phyloP scores from a whole-genome alignment of 1,140 invertebrate species.

The Akabosia matsudoensis region DNA sequence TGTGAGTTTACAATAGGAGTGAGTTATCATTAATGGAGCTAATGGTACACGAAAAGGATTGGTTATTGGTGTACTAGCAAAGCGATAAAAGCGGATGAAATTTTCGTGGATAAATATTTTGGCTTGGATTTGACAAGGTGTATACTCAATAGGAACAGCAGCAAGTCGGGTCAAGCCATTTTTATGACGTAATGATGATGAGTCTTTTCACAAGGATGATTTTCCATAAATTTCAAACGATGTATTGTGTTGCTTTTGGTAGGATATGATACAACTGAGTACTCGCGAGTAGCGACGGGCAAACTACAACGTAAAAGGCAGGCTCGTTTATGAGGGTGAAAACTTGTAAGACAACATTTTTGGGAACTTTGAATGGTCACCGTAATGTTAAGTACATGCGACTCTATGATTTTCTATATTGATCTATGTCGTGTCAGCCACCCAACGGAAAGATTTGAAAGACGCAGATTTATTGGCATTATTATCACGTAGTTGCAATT shows the following conservation, averaged over 20 bases:
- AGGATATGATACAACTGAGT: neutral
- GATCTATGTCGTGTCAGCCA: neutral
- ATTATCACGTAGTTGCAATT: neutral
- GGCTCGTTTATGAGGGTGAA: conserved; percentile 11
- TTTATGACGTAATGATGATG: conserved; percentile 17
- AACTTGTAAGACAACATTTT: conserved; percentile 17
- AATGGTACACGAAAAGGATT: conserved; percentile 1
- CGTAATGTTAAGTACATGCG: too few species aligned
- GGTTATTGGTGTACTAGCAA: conserved; percentile 5
- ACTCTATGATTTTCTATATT: neutral
- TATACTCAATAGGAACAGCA: neutral
- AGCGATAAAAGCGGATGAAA: too few species aligned
- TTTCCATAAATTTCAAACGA: conserved; percentile 1
- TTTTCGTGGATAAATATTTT: conserved; percentile 4
- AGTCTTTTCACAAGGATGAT: neutral
- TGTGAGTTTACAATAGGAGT: neutral
- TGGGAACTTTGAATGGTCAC: neutral
- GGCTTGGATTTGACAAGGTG: neutral
- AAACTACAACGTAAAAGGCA: too few species aligned
- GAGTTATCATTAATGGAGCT: neutral
- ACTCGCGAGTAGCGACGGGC: too few species aligned
- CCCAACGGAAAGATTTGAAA: neutral
- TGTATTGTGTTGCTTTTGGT: neutral
- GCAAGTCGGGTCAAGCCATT: conserved; percentile 19
- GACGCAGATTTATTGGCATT: neutral